Evolutionary conservation across 1,140 invertebrate genomes (phyloP).

Genomic region (Caenorhabditis brenneri): DNA sequence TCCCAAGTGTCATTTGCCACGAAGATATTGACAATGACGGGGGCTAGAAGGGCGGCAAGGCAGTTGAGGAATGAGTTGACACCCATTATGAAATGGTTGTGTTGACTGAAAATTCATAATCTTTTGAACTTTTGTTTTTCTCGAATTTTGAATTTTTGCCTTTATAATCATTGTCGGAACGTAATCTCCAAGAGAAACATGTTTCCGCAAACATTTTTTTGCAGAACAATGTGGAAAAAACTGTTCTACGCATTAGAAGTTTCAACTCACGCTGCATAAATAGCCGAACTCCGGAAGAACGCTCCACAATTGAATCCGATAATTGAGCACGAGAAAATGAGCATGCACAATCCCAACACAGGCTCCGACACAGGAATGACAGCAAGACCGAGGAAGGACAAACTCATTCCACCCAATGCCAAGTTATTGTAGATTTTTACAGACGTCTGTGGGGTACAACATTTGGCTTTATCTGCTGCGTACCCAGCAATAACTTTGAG

Average conservation of each 20-base stretch:
- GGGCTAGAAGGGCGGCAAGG: conserved; percentile 44
- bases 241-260: too few species aligned
- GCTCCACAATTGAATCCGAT: conserved; percentile 52
- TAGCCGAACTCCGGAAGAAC: conserved; percentile 48
- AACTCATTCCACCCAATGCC: conserved; percentile 47
- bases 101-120: conserved; percentile 19
- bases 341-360: conserved; percentile 40
- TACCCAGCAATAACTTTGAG: conserved; percentile 45
- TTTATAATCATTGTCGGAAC: neutral
- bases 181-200: too few species aligned
- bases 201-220: too few species aligned
- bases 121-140: neutral
- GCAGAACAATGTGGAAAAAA: too few species aligned
- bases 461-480: conserved; percentile 34
- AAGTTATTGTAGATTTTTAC: conserved; percentile 48
- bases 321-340: conserved; percentile 44
- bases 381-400: conserved; percentile 41
- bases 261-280: conserved; percentile 43
- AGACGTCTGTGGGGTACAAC: conserved; percentile 23
- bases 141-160: neutral
- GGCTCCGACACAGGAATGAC: conserved; percentile 25
- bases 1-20: conserved; percentile 47
- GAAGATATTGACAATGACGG: conserved; percentile 48
- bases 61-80: conserved; percentile 56
- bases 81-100: conserved; percentile 56